Conservation (phyloP, 2,113 vertebrate species). For the Ophthalmolycus amberensis region DNA sequence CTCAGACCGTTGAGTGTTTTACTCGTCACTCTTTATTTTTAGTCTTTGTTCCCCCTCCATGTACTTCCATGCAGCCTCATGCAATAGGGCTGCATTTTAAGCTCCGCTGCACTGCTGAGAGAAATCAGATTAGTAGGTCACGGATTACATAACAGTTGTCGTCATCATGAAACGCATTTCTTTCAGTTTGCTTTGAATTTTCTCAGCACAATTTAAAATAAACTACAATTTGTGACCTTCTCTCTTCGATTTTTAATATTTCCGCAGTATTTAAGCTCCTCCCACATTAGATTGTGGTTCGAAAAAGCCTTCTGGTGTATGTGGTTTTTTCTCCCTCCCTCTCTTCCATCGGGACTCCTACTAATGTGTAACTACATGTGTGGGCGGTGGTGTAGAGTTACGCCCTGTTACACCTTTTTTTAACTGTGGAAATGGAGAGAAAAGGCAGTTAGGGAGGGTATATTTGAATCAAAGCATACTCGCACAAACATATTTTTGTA, state of each 20-base stretch:
- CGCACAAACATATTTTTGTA: not conserved
- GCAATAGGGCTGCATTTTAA: conserved; percentile 44
- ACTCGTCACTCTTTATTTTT: not conserved
- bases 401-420: conserved; percentile 16
- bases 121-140: conserved; percentile 79
- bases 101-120: conserved; percentile 48
- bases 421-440: not conserved
- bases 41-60: conserved; percentile 3
- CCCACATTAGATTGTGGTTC: conserved; percentile 30
- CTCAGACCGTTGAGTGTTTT: not conserved
- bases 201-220: conserved; percentile 1
- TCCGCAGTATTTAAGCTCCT: not conserved
- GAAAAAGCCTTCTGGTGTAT: not conserved
- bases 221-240: not conserved
- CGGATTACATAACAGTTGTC: conserved; percentile 63
- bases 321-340: not conserved
- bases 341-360: conserved; percentile 14
- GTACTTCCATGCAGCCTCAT: conserved; percentile 30
- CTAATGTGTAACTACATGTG: conserved; percentile 53
- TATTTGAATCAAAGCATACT: not conserved
- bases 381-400: conserved; percentile 46
- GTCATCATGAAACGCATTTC: conserved; percentile 41
- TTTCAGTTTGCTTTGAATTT: conserved; percentile 13
- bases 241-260: not conserved
- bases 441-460: not conserved